phyloP scores from a whole-genome alignment of 2,888 invertebrate genomes.

The Petrophora chlorosata region DNA sequence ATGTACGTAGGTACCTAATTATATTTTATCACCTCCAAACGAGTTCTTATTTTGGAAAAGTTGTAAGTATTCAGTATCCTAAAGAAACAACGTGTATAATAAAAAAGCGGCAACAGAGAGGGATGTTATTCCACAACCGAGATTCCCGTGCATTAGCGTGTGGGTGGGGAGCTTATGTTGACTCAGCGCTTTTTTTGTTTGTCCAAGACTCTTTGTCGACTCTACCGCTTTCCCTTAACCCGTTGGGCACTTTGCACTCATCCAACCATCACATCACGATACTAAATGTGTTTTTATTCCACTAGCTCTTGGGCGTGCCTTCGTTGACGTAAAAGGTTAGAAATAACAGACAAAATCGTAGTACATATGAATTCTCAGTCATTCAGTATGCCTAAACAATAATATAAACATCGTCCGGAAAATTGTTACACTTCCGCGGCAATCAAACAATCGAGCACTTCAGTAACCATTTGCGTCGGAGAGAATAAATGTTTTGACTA shows the following conservation, averaged over 20 bases:
- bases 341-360: too few relatives aligned
- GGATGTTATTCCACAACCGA: conserved; percentile 40
- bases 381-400: not conserved
- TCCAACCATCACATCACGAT: conserved; percentile 29
- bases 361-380: conserved; percentile 10
- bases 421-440: not conserved
- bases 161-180: conserved; percentile 64
- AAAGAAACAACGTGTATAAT: conserved; percentile 9
- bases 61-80: not conserved
- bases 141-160: conserved; percentile 67
- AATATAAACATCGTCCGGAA: not conserved
- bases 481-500: conserved; percentile 40
- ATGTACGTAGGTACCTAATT: not conserved
- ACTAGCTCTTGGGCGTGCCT: not conserved
- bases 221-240: conserved; percentile 54
- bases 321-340: too few relatives aligned
- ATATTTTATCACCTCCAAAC: not conserved
- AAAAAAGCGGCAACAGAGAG: conserved; percentile 23
- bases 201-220: conserved; percentile 63
- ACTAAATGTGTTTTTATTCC: conserved; percentile 46
- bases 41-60: not conserved
- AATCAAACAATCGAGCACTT: conserved; percentile 9
- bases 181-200: conserved; percentile 65
- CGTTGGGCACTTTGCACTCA: conserved; percentile 54
- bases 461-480: conserved; percentile 32